These are phyloP conservation scores for Lutraria lutraria DNA, from an alignment of 2,888 invertebrate genomes.

Conservation along the genomic window DNA sequence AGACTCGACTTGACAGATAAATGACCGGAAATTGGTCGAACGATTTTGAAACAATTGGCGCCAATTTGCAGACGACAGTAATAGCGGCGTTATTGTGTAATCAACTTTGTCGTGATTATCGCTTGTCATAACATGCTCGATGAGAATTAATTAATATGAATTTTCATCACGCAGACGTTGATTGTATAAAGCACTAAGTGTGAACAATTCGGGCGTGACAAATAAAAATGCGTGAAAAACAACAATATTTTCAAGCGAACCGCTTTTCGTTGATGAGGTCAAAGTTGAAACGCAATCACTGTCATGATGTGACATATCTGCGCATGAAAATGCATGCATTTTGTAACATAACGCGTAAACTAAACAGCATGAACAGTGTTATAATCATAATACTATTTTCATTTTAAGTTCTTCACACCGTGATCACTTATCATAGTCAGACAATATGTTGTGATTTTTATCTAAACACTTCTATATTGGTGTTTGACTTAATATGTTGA, in stretches of 20 bases:
- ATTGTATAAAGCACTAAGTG: constrained; percentile 49
- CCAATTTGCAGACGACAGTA: constrained; percentile 34
- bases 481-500: too few relatives aligned
- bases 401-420: too few relatives aligned
- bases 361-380: too few relatives aligned
- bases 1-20: constrained; percentile 40
- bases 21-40: constrained; percentile 53
- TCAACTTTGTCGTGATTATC: constrained; percentile 31
- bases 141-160: constrained; percentile 27
- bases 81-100: constrained; percentile 33
- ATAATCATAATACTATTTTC: too few relatives aligned
- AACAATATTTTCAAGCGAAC: constrained; percentile 19
- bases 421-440: too few relatives aligned
- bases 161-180: constrained; percentile 27
- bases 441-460: too few relatives aligned
- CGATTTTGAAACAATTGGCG: constrained; percentile 44
- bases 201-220: constrained; percentile 32
- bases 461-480: too few relatives aligned
- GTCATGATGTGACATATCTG: constrained; percentile 26
- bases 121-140: constrained; percentile 28
- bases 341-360: background rate
- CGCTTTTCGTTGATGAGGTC: constrained; percentile 19
- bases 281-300: constrained; percentile 26
- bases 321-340: constrained; percentile 15
- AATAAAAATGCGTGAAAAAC: constrained; percentile 30